Evolutionary conservation across 2,113 vertebrate genomes (phyloP), one percentile per base, ranked within the genome.

Genomic region (Amphiprion ocellaris): DNA sequence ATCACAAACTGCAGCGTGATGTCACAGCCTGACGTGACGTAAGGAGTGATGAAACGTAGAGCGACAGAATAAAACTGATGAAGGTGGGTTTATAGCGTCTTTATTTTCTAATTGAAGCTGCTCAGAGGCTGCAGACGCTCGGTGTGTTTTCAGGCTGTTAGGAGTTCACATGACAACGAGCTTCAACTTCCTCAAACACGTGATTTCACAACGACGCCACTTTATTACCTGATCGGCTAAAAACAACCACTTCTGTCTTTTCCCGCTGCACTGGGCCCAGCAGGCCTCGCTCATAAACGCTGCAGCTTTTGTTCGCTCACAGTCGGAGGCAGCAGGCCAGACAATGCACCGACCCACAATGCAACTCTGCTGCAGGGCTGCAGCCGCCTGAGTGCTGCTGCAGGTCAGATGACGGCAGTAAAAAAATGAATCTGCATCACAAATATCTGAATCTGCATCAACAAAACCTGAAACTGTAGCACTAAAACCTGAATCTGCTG

Each of bases 331-430:
- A 96, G 96, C 96, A 96, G 33, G 95, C 93, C 95, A 96, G 96
- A 97, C 96, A 97, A 97, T 96, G 96, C 71, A 95, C 95, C 94
- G 95, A 94, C 95, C 94, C 96, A 96, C 96, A 96, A 96, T 96
- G 96, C 95, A 44, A 26, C 33, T 37, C 41, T 44, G 41, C 41
- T 44, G 12, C 41, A 4, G 14, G 14, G 14, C 41, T 14, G 41
- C 10, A 15, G 41, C 33, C 33, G 33, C 33, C 33, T 37, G 33
- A 37, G 33, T 1, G 7, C 33, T 2, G 41, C 41, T 14, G 41
- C 41, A 44, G 41, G 12, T 15, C 41, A 44, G 41, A 37, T 2
- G 33, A 37, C 33, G 9, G 33, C 33, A 37, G 33, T 8, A 37
- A 30, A 10, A 37, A 10, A 5, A 5, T 37, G 7, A 37, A 37